Evolutionary conservation across 2,888 invertebrate genomes (phyloP).

Genomic region (Lepidocyrtoides sp.): DNA sequence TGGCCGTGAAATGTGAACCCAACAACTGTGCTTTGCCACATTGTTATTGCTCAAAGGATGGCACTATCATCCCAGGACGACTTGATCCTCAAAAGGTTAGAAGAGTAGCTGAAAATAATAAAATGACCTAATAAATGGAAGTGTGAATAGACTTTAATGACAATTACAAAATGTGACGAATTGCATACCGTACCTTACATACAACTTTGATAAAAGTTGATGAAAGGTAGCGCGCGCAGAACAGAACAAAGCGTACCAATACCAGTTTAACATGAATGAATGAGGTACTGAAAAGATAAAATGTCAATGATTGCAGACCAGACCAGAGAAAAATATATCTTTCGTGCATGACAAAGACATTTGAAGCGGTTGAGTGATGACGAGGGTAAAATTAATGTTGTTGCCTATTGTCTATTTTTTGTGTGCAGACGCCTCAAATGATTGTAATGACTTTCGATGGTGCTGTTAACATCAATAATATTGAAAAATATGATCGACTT

Average conservation of each 20-base stretch:
- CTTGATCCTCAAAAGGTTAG: conserved; percentile 93
- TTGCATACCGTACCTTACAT: not conserved
- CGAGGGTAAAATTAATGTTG: not conserved
- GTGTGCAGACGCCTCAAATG: conserved; percentile 94
- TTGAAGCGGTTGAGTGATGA: not conserved
- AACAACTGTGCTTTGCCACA: conserved; percentile 93
- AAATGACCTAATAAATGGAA: conserved; percentile 32
- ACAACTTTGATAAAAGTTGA: not conserved
- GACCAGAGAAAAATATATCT: not conserved
- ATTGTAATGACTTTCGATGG: conserved; percentile 97
- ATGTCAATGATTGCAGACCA: not conserved
- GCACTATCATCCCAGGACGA: conserved; percentile 94
- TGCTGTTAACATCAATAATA: conserved; percentile 97
- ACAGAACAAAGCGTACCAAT: not conserved
- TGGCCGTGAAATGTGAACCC: conserved; percentile 93
- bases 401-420: conserved; percentile 17
- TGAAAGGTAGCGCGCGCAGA: no score
- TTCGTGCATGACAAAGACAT: not conserved
- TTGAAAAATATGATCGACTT: conserved; percentile 94
- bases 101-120: not conserved
- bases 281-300: not conserved
- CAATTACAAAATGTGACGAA: not conserved
- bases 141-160: not conserved
- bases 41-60: conserved; percentile 97
- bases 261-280: not conserved